Evolutionary conservation across 2,797 vertebrate genomes (phyloP).

Genomic region (Poecile montanus): DNA sequence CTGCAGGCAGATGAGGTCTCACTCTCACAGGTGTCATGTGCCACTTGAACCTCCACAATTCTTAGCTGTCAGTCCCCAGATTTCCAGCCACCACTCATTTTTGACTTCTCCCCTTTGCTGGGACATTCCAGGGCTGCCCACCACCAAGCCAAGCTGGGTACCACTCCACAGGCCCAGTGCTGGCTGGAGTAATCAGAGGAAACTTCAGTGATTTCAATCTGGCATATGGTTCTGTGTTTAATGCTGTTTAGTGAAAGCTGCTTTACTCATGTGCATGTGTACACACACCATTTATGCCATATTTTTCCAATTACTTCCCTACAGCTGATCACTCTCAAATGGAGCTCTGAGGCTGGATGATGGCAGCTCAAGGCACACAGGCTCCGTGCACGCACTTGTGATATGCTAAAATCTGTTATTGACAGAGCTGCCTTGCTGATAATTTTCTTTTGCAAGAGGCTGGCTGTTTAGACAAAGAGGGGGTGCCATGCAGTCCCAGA

Average conservation of each 20-base stretch:
- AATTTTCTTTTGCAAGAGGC: neutral
- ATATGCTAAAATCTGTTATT: neutral
- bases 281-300: neutral
- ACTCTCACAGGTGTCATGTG: neutral
- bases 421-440: neutral
- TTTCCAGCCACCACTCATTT: neutral
- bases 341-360: neutral
- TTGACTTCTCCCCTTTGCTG: neutral
- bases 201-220: neutral
- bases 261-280: neutral
- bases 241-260: neutral
- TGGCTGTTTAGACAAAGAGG: neutral
- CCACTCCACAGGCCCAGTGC: neutral
- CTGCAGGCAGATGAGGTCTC: neutral
- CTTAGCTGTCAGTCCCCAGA: neutral
- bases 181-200: neutral
- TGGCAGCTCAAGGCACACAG: neutral
- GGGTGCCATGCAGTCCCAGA: neutral
- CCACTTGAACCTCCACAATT: neutral
- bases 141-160: neutral
- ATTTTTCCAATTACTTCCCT: slow-evolving; percentile 35
- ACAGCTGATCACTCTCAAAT: neutral
- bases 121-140: neutral
- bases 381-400: neutral
- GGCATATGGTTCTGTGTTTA: neutral